These are phyloP conservation scores for Apogon hyalosoma DNA, from an alignment of 2,797 vertebrate genomes.

Conservation along the genomic window DNA sequence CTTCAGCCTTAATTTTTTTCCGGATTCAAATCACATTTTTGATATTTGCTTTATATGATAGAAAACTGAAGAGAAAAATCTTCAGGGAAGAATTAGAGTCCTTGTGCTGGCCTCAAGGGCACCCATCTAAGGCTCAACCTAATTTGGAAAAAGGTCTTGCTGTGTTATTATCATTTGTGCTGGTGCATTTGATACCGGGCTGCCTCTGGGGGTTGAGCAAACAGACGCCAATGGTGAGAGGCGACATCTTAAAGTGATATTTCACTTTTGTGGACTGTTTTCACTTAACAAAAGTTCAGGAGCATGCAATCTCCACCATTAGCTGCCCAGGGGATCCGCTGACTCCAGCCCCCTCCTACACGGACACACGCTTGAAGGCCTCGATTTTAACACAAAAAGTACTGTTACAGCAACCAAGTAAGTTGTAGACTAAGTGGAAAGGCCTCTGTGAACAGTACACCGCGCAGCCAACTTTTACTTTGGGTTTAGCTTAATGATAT, in stretches of 20 bases:
- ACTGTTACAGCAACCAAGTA: constrained; percentile 16
- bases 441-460: constrained; percentile 29
- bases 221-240: constrained; percentile 64
- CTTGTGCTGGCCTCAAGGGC: constrained; percentile 65
- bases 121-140: constrained; percentile 75
- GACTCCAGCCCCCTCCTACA: constrained; percentile 9
- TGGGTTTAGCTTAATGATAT: constrained; percentile 37
- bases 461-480: constrained; percentile 43
- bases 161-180: constrained; percentile 86
- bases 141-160: constrained; percentile 85
- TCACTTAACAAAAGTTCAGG: constrained; percentile 70
- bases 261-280: constrained; percentile 75
- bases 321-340: constrained; percentile 51
- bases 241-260: constrained; percentile 73
- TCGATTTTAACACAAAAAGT: constrained; percentile 53
- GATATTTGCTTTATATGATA: constrained; percentile 90
- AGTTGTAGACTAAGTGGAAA: constrained; percentile 20
- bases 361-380: constrained; percentile 20
- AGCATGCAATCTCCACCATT: constrained; percentile 61
- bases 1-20: constrained; percentile 83
- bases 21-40: constrained; percentile 89
- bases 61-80: constrained; percentile 82
- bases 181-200: constrained; percentile 82
- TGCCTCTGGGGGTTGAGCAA: constrained; percentile 75
- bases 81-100: constrained; percentile 74